Conservation (phyloP, 2,797 vertebrate genomes). For the Alouatta caraya region DNA sequence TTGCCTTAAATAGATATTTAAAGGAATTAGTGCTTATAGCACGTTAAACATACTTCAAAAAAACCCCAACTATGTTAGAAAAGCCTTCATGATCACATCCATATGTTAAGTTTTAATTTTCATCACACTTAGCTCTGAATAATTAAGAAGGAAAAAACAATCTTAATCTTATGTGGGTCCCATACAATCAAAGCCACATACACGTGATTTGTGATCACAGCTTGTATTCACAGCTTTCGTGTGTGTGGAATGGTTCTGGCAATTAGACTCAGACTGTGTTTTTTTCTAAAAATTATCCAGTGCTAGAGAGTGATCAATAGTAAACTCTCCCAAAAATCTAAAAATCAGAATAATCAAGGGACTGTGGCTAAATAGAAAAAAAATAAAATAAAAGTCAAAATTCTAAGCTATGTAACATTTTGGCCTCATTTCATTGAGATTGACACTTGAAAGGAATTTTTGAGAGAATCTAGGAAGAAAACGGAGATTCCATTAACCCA, state of each 20-base stretch:
- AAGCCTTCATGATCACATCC: constrained; percentile 73
- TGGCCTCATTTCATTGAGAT: constrained; percentile 50
- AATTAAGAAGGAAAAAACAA: constrained; percentile 76
- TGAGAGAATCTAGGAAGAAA: constrained; percentile 64
- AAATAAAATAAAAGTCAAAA: constrained; percentile 53
- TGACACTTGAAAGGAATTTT: constrained; percentile 71
- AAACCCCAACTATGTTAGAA: constrained; percentile 69
- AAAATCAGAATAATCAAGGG: constrained; percentile 68
- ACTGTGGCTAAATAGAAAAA: constrained; percentile 35
- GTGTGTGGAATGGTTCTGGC: constrained; percentile 75
- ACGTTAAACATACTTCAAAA: constrained; percentile 54
- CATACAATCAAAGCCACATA: constrained; percentile 76
- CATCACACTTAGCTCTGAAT: constrained; percentile 81
- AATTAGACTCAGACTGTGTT: constrained; percentile 74
- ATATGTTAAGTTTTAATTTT: constrained; percentile 81
- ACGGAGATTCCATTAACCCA: constrained; percentile 37
- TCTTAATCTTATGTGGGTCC: constrained; percentile 68
- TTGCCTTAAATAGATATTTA: constrained; percentile 37
- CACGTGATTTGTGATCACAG: constrained; percentile 75
- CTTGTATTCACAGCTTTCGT: constrained; percentile 78
- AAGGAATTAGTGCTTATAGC: background rate
- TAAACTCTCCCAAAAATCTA: constrained; percentile 62
- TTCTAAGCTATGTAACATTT: constrained; percentile 58
- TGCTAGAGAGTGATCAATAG: constrained; percentile 67
- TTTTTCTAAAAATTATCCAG: constrained; percentile 79